Evolutionary conservation across 1,140 invertebrate genomes (phyloP), one percentile per base, ranked within the genome.

Genomic region (Brachionus koreanus): DNA sequence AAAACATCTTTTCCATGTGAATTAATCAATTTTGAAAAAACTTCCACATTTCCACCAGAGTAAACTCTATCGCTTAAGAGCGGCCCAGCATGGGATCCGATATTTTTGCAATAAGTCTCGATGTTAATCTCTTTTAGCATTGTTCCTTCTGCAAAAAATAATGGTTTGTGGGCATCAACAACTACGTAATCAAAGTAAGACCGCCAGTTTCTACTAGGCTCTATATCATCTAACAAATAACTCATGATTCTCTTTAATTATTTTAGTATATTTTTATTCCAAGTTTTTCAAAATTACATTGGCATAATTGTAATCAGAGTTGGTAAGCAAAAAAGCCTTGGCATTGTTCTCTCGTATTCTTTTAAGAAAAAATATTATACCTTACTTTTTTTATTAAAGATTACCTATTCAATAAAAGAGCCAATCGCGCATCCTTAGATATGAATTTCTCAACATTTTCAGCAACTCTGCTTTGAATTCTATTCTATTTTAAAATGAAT

Each of bases 1-100:
- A 99, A 89, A 0, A 99, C 96, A 87, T 99, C 97, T 87, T 97
- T 98, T 74, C 96, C 96, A 88, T 97, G 96, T n/a, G 95, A 95
- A 49, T 95, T 94, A 84, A 99, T 96, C 84, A 99, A 89, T 85
- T 96, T 93, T 10, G 96, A 97, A 88, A 99, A 98, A 0, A 98
- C 95, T 87, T 98, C 96, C 87, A 96, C 98, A 12, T 84, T 87
- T 46, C 69, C 92, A 86, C 92, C 92, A 52, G 91, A 92, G 86
- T 93, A 92, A 29, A 93, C 90, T 76, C 90, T 89, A n/a, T 90
- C 90, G 84, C 91, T 92, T 84, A 93, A 91, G 43, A 98, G 89
- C 1, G 94, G 94, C 19, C 81, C 81, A 19, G 63, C 9, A 61
- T 82, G 63, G 6, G 65, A 49, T 2, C 81, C 81, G 37, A 82